A percentile compares a stretch with the other conserved stretches of the same genome.
Conservation (phyloP, 1,140 invertebrate genomes). For the Watersipora subatra region DNA sequence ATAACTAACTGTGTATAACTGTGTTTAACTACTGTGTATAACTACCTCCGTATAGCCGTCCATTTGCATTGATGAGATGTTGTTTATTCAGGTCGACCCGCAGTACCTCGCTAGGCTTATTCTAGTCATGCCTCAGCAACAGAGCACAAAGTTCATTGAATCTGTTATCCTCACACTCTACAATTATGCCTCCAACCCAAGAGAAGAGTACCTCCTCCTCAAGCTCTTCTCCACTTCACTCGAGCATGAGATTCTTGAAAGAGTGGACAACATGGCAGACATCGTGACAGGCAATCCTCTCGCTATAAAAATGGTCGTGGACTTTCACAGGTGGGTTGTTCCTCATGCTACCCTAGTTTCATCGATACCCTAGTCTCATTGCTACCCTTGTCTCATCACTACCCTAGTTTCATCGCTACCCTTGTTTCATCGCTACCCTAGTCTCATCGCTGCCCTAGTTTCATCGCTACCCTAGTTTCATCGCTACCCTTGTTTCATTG, state of each 20-base stretch:
- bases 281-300: constrained; percentile 60
- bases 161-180: constrained; percentile 62
- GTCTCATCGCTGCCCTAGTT: too few species aligned
- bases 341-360: too few species aligned
- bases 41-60: too few species aligned
- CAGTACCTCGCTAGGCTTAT: constrained; percentile 61
- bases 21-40: too few species aligned
- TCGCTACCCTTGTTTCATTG: too few species aligned
- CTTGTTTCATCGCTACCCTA: too few species aligned
- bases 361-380: too few species aligned
- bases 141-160: constrained; percentile 60
- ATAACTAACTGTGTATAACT: too few species aligned
- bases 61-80: too few species aligned
- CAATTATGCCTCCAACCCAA: constrained; percentile 62
- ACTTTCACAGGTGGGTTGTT: constrained; percentile 46
- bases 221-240: constrained; percentile 59
- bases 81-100: constrained; percentile 48
- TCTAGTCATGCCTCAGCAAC: constrained; percentile 58
- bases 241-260: constrained; percentile 57
- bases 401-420: too few species aligned
- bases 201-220: constrained; percentile 64
- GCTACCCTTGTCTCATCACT: too few species aligned
- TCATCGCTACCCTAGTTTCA: too few species aligned
- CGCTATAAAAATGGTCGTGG: constrained; percentile 64
- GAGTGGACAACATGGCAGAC: constrained; percentile 59